Conservation (phyloP, 2,113 vertebrate genomes). For the Zosterops pallidus region DNA sequence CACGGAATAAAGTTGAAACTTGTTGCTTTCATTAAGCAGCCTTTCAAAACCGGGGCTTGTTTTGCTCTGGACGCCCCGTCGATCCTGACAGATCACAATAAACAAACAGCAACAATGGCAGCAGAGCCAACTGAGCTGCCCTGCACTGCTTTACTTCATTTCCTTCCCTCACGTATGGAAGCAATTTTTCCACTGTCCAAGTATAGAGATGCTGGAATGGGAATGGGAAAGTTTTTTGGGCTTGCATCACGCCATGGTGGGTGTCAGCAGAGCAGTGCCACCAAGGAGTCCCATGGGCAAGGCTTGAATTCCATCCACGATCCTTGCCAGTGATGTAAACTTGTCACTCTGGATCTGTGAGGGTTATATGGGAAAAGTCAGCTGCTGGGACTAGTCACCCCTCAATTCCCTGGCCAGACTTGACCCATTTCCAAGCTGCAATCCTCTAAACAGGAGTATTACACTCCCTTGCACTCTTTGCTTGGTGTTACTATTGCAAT, state of each 20-base stretch:
- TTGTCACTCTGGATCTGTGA: not conserved
- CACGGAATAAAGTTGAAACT: slow-evolving; percentile 41
- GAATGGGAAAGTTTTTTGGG: not conserved
- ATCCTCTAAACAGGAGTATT: not conserved
- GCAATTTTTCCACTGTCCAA: not conserved
- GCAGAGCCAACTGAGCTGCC: not conserved
- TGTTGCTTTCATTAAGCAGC: slow-evolving; percentile 29
- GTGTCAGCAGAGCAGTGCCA: not conserved
- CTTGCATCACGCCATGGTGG: fast-evolving
- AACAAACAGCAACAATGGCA: not conserved
- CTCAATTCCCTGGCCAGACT: not conserved
- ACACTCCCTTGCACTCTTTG: not conserved
- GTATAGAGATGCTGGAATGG: not conserved
- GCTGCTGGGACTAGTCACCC: not conserved
- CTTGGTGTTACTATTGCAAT: not conserved
- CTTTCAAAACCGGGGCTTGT: slow-evolving; percentile 21
- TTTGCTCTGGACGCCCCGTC: not conserved
- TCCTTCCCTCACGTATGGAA: not conserved
- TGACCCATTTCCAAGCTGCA: not conserved
- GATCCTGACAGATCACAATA: not conserved
- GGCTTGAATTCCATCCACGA: fast-evolving
- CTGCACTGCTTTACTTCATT: not conserved
- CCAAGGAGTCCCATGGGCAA: not conserved
- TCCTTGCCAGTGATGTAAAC: not conserved
- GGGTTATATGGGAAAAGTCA: not conserved